These are phyloP conservation scores for Agraylea sexmaculata DNA, from an alignment of 1,140 invertebrate genomes.

Conservation along the genomic window DNA sequence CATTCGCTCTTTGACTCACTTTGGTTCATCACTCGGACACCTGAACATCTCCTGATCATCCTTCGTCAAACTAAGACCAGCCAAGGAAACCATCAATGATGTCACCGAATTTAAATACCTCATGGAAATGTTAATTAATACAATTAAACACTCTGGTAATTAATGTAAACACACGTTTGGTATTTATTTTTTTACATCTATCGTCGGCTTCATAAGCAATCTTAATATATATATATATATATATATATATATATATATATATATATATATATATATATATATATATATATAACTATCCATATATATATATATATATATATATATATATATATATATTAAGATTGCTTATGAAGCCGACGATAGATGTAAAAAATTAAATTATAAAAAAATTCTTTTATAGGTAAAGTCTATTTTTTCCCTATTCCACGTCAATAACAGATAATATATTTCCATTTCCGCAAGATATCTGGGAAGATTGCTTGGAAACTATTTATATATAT, in stretches of 20 bases:
- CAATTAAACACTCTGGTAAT: not conserved
- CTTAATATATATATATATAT: conserved; percentile 1
- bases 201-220: not conserved
- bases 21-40: no score
- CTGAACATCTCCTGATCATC: no score
- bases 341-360: not conserved
- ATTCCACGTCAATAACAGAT: no score
- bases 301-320: conserved; percentile 8
- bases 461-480: no score
- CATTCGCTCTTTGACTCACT: no score
- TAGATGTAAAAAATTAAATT: not conserved
- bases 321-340: conserved; percentile 7
- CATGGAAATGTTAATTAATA: conserved; percentile 1
- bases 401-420: no score
- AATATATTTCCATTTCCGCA: no score
- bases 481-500: no score
- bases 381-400: not conserved
- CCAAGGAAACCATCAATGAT: conserved; percentile 5
- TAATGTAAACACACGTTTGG: not conserved
- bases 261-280: conserved; percentile 13
- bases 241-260: conserved; percentile 12
- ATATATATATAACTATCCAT: conserved; percentile 10
- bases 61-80: conserved; percentile 1
- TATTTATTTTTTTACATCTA: not conserved
- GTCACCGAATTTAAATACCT: conserved; percentile 2